These are phyloP conservation scores for Cossypha dichroa DNA, from an alignment of 2,797 vertebrate species.

Conservation along the genomic window DNA sequence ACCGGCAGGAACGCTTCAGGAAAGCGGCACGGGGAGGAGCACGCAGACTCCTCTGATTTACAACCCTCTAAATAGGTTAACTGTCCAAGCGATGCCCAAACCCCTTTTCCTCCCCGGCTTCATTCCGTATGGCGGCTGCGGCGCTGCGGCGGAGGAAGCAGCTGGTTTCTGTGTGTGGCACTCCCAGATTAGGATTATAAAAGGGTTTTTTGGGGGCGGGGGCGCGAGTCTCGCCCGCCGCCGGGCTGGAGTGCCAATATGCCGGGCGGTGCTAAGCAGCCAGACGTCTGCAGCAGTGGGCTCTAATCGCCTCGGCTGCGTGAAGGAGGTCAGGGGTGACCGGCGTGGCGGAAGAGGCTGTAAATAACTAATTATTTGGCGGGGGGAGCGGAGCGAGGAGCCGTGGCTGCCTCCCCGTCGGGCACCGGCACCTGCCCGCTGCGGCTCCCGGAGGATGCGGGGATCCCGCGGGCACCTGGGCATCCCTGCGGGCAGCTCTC, in stretches of 20 bases:
- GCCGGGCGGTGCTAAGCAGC: constrained; percentile 25
- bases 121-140: neutral
- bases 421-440: neutral
- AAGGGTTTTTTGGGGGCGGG: constrained; percentile 31
- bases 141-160: constrained; percentile 25
- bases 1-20: neutral
- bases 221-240: neutral
- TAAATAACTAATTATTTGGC: constrained; percentile 54
- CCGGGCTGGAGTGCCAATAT: neutral
- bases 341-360: neutral
- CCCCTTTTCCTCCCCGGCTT: neutral
- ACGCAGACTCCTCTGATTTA: neutral
- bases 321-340: constrained; percentile 53
- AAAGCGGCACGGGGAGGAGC: neutral
- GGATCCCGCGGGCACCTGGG: fast-evolving
- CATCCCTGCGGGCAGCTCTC: neutral
- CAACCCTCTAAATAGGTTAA: neutral
- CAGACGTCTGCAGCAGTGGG: constrained; percentile 23
- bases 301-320: constrained; percentile 33
- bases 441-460: neutral
- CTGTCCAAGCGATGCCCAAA: neutral
- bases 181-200: constrained; percentile 55
- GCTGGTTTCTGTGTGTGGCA: constrained; percentile 1
- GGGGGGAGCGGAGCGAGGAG: neutral
- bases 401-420: neutral